These are phyloP conservation scores for Halcyon badia DNA, from an alignment of 2,797 vertebrate genomes.

Conservation along the genomic window DNA sequence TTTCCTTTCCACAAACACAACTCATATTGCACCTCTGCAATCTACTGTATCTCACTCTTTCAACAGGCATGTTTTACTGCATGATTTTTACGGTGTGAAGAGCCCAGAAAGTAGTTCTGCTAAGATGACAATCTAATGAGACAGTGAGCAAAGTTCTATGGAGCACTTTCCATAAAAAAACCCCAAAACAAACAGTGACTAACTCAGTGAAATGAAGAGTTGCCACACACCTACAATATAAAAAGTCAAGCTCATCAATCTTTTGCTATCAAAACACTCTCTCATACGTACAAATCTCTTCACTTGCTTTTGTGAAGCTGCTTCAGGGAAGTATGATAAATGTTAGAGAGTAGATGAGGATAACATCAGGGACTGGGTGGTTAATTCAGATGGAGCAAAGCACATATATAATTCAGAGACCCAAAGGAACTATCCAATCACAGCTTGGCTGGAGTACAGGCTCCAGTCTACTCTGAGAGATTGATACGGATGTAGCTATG, in stretches of 20 bases:
- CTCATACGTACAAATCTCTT: conserved; percentile 1
- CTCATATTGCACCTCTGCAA: background rate
- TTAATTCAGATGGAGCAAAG: background rate
- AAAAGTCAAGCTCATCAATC: conserved; percentile 44
- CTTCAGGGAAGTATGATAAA: background rate
- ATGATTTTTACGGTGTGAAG: background rate
- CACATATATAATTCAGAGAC: background rate
- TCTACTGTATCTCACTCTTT: background rate
- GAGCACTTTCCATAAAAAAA: background rate
- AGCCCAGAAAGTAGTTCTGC: background rate
- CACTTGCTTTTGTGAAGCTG: background rate
- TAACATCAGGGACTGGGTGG: background rate
- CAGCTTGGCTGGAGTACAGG: background rate
- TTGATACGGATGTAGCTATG: background rate
- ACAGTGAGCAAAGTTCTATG: background rate
- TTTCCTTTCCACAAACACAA: background rate
- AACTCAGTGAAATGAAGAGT: conserved; percentile 26
- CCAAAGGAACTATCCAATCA: background rate
- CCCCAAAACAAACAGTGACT: background rate
- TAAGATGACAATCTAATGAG: background rate
- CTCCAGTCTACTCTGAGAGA: background rate
- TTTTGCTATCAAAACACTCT: conserved; percentile 49
- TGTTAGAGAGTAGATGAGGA: background rate
- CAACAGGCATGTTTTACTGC: background rate
- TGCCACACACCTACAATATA: conserved; percentile 18